Base-by-base conservation (phyloP, 1,140 invertebrate species). In the Chrysoperla carnea region DNA sequence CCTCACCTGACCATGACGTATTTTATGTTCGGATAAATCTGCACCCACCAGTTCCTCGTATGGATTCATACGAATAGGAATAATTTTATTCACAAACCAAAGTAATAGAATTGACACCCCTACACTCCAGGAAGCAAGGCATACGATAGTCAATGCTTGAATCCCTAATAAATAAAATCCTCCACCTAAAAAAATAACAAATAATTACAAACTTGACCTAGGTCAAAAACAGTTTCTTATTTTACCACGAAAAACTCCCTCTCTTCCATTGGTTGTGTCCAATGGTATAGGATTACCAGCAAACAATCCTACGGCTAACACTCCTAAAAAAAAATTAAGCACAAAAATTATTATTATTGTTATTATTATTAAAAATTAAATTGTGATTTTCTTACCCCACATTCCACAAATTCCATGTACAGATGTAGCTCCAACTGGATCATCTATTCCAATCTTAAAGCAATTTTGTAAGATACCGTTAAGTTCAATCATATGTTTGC, bases 361-460 rank as follows among this genome's bases (percentile, higher is more conserved):
- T n/a, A n/a, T n/a, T 29, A 12, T 42, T 44, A 43, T 49, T 6
- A 33, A 11, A 33, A 11, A 33, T 33, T 2, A 4, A 33, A 12
- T 9, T 33, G 31, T 33, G 31, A 2, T 9, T 6, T n/a, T 50
- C 23, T 47, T 52, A 70, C 69, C 76, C 76, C 76, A 78, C 29
- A 78, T 65, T 0, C 76, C 76, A 38, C 72, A 70, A n/a, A 76
- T 64, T 53, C 86, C 86, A 57, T 94, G 89, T 5, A 93, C 88
- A 6, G 87, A 74, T 14, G 82, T 78, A 0, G 88, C 89, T 6
- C 87, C 87, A 1, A 94, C 89, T 0, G 90, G 90, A 64, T 95
- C 90, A 52, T 94, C 90, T 2, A 94, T 74, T 9, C 72, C 68
- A 15, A 88, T 50, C 50, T 64, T 55, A 57, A 52, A n/a, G 5